These are phyloP conservation scores for Scotopteryx bipunctaria DNA, from an alignment of 2,888 invertebrate species.

Conservation along the genomic window DNA sequence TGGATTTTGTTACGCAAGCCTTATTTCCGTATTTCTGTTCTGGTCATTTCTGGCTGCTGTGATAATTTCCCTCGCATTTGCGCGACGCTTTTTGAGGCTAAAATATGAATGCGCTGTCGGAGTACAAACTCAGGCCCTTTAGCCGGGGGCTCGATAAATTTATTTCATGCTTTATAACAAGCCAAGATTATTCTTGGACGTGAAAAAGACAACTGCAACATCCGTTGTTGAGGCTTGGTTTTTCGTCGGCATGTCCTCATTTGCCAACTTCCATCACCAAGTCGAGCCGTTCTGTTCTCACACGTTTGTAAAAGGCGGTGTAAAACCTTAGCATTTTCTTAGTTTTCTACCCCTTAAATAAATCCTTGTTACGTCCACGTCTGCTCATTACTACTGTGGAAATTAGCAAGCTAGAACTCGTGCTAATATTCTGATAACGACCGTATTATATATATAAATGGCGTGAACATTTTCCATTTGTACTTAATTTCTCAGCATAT, in stretches of 20 bases:
- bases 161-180: not conserved
- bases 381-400: slow-evolving; percentile 28
- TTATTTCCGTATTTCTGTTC: slow-evolving; percentile 23
- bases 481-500: no score
- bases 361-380: slow-evolving; percentile 11
- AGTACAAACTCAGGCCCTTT: slow-evolving; percentile 5
- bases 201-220: no score
- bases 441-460: slow-evolving; percentile 22
- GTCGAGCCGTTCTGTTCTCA: no score
- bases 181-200: not conserved
- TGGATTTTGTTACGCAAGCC: slow-evolving; percentile 11
- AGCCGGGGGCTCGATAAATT: no score
- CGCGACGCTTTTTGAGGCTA: slow-evolving; percentile 22
- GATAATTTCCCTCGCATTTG: slow-evolving; percentile 35
- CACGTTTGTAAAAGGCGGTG: no score
- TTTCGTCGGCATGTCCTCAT: no score
- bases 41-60: slow-evolving; percentile 25
- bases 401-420: slow-evolving; percentile 30
- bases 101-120: slow-evolving; percentile 28
- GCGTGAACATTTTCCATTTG: slow-evolving; percentile 9
- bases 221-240: no score
- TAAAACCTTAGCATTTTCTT: no score
- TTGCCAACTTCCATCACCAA: no score
- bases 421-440: slow-evolving; percentile 30
- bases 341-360: not conserved